A percentile compares a stretch with the other conserved stretches of the same genome.
These are phyloP conservation scores for Colletes latitarsis DNA, from an alignment of 1,140 invertebrate species.

Conservation along the genomic window DNA sequence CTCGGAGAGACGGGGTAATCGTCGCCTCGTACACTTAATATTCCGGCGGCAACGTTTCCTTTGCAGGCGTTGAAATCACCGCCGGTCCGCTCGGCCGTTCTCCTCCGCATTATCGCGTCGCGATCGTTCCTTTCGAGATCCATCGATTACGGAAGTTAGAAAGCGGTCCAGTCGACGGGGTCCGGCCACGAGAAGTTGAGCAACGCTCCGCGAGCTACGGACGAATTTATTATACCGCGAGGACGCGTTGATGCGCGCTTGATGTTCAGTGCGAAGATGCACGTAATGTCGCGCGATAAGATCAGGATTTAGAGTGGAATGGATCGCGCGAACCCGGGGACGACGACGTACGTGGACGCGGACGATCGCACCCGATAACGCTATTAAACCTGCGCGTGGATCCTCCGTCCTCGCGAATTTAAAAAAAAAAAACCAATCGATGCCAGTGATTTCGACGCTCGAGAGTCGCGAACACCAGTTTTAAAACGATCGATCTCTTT, in stretches of 20 bases:
- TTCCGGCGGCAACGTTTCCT: slow-evolving; percentile 13
- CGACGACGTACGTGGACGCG: background rate
- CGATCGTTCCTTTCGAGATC: slow-evolving; percentile 21
- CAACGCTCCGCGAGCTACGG: background rate
- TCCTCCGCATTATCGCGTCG: slow-evolving; percentile 6
- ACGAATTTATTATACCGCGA: slow-evolving; percentile 29
- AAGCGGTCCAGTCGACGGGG: slow-evolving; percentile 9
- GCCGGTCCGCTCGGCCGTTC: background rate
- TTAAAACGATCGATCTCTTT: too few relatives aligned
- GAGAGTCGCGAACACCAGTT: too few relatives aligned
- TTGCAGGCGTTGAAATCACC: slow-evolving; percentile 25
- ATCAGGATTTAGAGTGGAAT: slow-evolving; percentile 37
- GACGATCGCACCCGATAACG: background rate
- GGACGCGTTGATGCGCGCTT: slow-evolving; percentile 11
- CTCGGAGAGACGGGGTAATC: too few relatives aligned
- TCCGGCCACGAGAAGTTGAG: background rate
- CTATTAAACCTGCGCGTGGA: background rate
- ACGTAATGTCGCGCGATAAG: slow-evolving; percentile 36
- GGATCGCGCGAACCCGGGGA: background rate
- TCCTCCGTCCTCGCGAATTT: background rate
- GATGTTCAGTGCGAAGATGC: slow-evolving; percentile 27
- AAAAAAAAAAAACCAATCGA: background rate
- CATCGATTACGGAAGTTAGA: slow-evolving; percentile 38
- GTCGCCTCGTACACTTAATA: background rate
- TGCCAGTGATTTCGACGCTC: too few relatives aligned